phyloP scores from a whole-genome alignment of 2,888 invertebrate species.

The Nipponacmea schrenckii region DNA sequence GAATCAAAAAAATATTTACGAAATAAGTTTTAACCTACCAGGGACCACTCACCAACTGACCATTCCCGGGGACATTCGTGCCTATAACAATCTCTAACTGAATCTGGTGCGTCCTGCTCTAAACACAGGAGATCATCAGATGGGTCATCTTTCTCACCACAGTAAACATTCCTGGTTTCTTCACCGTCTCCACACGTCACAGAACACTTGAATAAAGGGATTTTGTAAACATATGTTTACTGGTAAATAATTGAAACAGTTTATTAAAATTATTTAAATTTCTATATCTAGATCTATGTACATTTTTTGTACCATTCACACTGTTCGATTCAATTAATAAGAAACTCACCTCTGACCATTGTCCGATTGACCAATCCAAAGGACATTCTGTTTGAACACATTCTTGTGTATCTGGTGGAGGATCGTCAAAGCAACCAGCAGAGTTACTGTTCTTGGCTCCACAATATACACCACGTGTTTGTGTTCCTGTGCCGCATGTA shows the following conservation, averaged over 20 bases:
- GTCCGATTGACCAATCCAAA: constrained; percentile 21
- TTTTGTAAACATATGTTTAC: no score
- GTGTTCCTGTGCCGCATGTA: constrained; percentile 50
- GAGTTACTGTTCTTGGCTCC: constrained; percentile 34
- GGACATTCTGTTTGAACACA: constrained; percentile 21
- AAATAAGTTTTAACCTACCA: constrained; percentile 10
- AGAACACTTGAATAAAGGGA: constrained; percentile 25
- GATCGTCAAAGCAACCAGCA: constrained; percentile 25
- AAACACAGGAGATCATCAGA: constrained; percentile 13
- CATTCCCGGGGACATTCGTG: constrained; percentile 22
- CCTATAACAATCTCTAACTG: constrained; percentile 13
- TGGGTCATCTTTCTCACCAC: constrained; percentile 20
- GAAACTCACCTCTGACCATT: constrained; percentile 26
- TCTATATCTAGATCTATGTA: no score
- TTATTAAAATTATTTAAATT: no score
- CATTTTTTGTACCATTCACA: no score
- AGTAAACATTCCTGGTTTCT: constrained; percentile 14
- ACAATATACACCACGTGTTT: constrained; percentile 47
- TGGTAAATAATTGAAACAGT: no score
- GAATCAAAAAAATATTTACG: no score
- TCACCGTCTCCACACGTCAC: constrained; percentile 34
- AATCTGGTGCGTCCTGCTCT: constrained; percentile 11
- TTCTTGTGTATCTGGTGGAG: background rate
- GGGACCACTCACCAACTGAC: constrained; percentile 22
- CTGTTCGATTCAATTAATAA: no score